Evolutionary conservation across 2,797 vertebrate species (phyloP).

Genomic region (Sebastes cheni): DNA sequence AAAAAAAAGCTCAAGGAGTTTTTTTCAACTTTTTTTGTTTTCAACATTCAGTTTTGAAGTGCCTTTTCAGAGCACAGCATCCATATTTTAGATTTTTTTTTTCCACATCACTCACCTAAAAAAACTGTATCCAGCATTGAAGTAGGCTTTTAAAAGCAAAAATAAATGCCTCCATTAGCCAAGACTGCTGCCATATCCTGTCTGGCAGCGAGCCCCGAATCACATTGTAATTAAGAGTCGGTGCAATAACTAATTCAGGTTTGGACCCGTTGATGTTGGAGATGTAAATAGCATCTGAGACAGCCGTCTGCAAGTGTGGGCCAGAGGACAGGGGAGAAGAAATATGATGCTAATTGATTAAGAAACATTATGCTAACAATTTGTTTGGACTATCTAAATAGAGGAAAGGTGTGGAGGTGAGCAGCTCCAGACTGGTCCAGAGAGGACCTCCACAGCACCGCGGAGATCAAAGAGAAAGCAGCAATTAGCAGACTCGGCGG

Average conservation of each 20-base stretch:
- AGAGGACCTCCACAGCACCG: slow-evolving; percentile 29
- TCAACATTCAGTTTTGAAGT: not conserved
- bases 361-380: slow-evolving; percentile 53
- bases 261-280: slow-evolving; percentile 10
- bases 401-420: slow-evolving; percentile 14
- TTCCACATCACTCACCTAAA: not conserved
- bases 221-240: slow-evolving; percentile 2
- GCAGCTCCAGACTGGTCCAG: slow-evolving; percentile 26
- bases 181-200: not conserved
- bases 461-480: slow-evolving; percentile 54
- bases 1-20: not conserved
- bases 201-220: slow-evolving; percentile 4
- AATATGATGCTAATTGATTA: slow-evolving; percentile 45
- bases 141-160: slow-evolving; percentile 6
- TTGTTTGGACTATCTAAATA: slow-evolving; percentile 46
- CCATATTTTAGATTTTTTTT: not conserved
- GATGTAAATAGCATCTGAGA: slow-evolving; percentile 21
- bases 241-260: not conserved
- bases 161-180: slow-evolving; percentile 1
- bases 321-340: slow-evolving; percentile 5
- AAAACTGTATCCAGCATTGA: not conserved
- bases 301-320: not conserved
- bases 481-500: slow-evolving; percentile 54
- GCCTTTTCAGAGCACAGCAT: not conserved
- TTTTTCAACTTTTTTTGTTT: not conserved